A percentile compares a stretch with the other conserved stretches of the same genome.
Evolutionary conservation across 2,888 invertebrate genomes (phyloP).

Genomic region (Lasioglossum pauxillum): DNA sequence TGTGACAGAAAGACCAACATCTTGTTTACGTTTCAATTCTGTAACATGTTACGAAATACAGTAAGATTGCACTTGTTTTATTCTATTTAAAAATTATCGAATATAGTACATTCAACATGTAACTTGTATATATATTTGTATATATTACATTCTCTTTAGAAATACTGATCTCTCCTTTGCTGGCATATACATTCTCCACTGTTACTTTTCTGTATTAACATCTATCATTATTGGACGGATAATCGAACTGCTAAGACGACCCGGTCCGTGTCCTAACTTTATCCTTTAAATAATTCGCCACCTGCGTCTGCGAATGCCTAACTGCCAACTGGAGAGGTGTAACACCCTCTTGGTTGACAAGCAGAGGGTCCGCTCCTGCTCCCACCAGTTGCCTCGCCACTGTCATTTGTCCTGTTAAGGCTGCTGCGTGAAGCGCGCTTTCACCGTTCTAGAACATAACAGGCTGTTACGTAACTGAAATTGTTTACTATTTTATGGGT

Average conservation of each 20-base stretch:
- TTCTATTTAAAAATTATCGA: conserved; percentile 38
- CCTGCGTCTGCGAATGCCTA: conserved; percentile 85
- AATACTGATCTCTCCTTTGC: conserved; percentile 52
- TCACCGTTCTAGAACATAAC: conserved; percentile 92
- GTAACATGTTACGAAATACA: conserved; percentile 31
- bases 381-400: conserved; percentile 91
- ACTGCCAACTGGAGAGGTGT: conserved; percentile 89
- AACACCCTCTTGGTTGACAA: conserved; percentile 90
- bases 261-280: conserved; percentile 80
- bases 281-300: conserved; percentile 86
- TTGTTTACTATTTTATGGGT: neutral
- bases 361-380: conserved; percentile 88
- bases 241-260: conserved; percentile 68
- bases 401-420: conserved; percentile 93
- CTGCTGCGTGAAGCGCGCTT: conserved; percentile 95
- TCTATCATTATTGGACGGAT: conserved; percentile 25
- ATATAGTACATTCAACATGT: conserved; percentile 33
- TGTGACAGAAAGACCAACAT: conserved; percentile 22
- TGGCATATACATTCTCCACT: conserved; percentile 18
- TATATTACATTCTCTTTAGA: conserved; percentile 46
- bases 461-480: neutral
- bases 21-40: conserved; percentile 21
- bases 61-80: conserved; percentile 45
- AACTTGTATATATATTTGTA: conserved; percentile 31
- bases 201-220: conserved; percentile 15